These are phyloP conservation scores for Drosophila subpulchrella DNA, from an alignment of 1,140 invertebrate species.

Conservation along the genomic window DNA sequence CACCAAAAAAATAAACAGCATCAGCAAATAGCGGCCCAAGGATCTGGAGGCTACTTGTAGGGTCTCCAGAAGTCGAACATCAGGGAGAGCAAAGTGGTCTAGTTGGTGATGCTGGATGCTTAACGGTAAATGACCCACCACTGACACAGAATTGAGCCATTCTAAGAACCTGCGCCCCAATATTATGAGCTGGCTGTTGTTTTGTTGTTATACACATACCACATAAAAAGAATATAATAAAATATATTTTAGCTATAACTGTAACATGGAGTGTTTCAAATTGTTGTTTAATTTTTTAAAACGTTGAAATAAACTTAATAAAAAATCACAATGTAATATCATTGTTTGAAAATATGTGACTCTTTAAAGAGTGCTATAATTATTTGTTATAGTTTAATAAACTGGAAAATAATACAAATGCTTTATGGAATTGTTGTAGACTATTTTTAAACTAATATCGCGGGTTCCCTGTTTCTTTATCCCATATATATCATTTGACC, in stretches of 20 bases:
- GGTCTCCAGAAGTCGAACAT: constrained; percentile 19
- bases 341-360: neutral
- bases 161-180: constrained; percentile 57
- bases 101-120: constrained; percentile 46
- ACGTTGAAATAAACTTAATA: neutral
- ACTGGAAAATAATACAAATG: neutral
- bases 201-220: constrained; percentile 60
- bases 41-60: constrained; percentile 13
- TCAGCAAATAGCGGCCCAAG: constrained; percentile 28
- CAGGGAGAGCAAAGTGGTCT: constrained; percentile 34
- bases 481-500: neutral
- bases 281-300: neutral
- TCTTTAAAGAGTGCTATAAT: neutral
- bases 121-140: constrained; percentile 68
- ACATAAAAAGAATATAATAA: constrained; percentile 42
- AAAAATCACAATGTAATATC: neutral
- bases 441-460: neutral
- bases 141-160: constrained; percentile 53
- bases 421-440: neutral
- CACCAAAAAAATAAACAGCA: constrained; percentile 29
- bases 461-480: neutral
- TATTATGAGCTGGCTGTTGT: constrained; percentile 73
- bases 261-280: constrained; percentile 65
- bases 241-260: constrained; percentile 51
- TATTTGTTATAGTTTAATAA: neutral